Base-by-base conservation (phyloP, 2,888 invertebrate genomes). In the Iselma pallidipennis region DNA sequence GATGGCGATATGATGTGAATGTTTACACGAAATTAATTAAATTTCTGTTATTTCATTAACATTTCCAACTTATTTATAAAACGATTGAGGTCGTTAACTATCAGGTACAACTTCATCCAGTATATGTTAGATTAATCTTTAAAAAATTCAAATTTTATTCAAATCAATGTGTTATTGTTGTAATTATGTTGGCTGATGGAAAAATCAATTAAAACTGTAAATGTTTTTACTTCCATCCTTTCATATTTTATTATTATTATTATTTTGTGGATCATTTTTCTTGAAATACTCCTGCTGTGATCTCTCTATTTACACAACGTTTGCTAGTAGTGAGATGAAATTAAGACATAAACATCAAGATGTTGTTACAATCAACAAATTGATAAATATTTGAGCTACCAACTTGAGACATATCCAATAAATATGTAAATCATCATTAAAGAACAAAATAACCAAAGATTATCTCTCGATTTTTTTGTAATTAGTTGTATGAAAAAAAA, bases 381-480 rank as follows among this genome's bases (percentile, higher is more conserved):
- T 68, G 68, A 68, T 68, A 63, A 63, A 66, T 68, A 65, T 65
- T 65, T 65, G 63, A 61, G 61, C 63, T 63, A 65, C 65, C 28
- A 63, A 65, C 49, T 63, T 65, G 65, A 42, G 42, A 66, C 68
- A 57, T 68, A 68, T 71, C 63, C 70, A 70, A 71, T 71, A 71
- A 71, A 71, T 69, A 71, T 70, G 70, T 63, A 68, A 71, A 71
- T 71, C 6, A 14, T 2, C 14, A 33, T 14, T 33, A 33, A n/a
- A 14, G 4, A 33, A 14, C 4, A 14, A 33, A 33, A n/a, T 66
- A 63, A 57, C 49, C 55, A 61, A 62, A 68, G 67, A 68, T 67
- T 69, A 70, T 67, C 65, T 69, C 68, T 69, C 68, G 19, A 42
- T 21, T 10, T 2, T 19, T 21, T 9, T 21, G 4, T 1, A 21